Base-by-base conservation (phyloP, 2,888 invertebrate genomes). In the Augiades crinisus region DNA sequence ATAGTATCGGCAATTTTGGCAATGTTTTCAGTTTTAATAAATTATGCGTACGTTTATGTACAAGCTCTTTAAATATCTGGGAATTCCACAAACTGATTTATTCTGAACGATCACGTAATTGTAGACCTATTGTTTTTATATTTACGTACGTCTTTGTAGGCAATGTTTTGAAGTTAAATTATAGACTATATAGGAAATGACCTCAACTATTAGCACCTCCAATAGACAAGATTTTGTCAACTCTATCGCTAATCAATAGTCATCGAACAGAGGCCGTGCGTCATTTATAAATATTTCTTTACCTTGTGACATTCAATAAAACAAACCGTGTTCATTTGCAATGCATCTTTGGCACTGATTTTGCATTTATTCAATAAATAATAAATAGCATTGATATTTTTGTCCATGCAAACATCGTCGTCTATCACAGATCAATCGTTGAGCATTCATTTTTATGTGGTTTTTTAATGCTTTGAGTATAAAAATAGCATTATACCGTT, bases 391-490 rank as follows among this genome's bases (percentile, higher is more conserved):
- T 67, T 74, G 73, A 72, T 68, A 69, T 73, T 72, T 67, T 65
- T 65, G 73, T 70, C 69, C 62, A 63, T 72, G 59, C 70, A 68
- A 75, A 76, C 72, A 71, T 72, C 64, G 56, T 55, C 33, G 75
- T 72, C 50, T 91, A 91, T 73, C 91, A 91, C 70, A 92, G 91
- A 79, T 91, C 90, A 80, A 76, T 77, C 75, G 58, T 72, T 73
- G 65, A 72, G 69, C 75, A 70, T 78, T 63, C 65, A 64, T 81
- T 85, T 86, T 84, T 81, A 66, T 81, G 64, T 56, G 14, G 53
- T 77, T 86, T 82, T 78, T 70, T 65, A 62, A 75, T 83, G 79
- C 79, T 75, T 77, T 68, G 55, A 70, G 70, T 68, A 67, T 66
- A 68, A 65, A 66, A 60, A 51, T 7, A 57, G 58, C 64, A n/a